Base-by-base conservation (phyloP, 2,888 invertebrate species). In the Pegoplata infirma region DNA sequence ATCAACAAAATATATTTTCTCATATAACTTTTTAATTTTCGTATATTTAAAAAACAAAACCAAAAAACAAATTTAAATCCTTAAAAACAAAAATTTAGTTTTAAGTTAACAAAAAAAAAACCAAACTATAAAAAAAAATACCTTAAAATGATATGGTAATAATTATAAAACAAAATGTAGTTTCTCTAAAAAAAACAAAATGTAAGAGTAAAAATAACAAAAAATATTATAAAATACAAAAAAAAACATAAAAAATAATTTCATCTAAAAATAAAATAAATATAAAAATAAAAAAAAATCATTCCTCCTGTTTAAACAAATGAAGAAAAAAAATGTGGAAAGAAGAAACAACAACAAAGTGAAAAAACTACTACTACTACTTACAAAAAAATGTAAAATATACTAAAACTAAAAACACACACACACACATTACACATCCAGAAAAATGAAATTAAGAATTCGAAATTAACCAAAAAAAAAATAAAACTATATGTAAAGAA, bases 361-460 rank as follows among this genome's bases (percentile, higher is more conserved):
- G 58, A 55, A 46, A 32, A 68, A 68, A 28, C 36, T 47, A 69
- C 72, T 77, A 73, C 67, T 63, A 64, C 67, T 73, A 73, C 68
- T 77, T 64, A 69, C 73, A 76, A 63, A 76, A 63, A 68, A 74
- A 79, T 79, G 78, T 79, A 79, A 78, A 79, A 79, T 74, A 79
- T 64, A 77, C 72, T 53, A 63, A 73, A 64, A 59, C 49, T 16
- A 56, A 47, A 17, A 47, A 53, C 55, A 76, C 19, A 49, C 36
- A 61, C 25, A 72, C 56, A 61, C 28, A 76, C 49, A 59, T 40
- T 23, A 64, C 49, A 58, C 28, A 64, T 55, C 25, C 23, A 72
- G 49, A 55, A 59, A 71, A 53, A 53, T 66, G 47, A 76, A 56
- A 63, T 67, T 76, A 72, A 77, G 51, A 47, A 74, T 74, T 74